These are phyloP conservation scores for Elephantulus edwardii DNA, from an alignment of 2,113 vertebrate species.

Conservation along the genomic window DNA sequence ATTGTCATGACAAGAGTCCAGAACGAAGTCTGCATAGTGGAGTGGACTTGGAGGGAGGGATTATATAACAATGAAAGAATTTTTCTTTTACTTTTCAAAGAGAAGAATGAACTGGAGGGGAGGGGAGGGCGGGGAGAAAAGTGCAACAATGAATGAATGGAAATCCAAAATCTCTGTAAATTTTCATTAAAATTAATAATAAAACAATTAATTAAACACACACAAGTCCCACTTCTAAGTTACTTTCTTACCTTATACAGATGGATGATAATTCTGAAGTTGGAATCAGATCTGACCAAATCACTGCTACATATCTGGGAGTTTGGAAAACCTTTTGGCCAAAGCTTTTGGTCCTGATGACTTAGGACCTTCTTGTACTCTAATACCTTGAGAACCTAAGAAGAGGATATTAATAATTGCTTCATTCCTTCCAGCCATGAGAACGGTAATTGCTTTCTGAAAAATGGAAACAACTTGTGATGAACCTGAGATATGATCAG, in stretches of 20 bases:
- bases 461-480: not conserved
- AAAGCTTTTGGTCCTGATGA: not conserved
- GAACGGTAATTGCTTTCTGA: not conserved
- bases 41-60: too few relatives aligned
- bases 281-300: not conserved
- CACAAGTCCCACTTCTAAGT: too few relatives aligned
- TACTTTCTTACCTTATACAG: not conserved
- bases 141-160: too few relatives aligned
- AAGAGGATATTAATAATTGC: constrained; percentile 1
- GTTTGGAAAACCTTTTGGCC: not conserved
- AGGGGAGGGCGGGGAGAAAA: too few relatives aligned
- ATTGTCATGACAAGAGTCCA: too few relatives aligned
- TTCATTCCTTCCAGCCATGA: not conserved
- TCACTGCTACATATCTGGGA: not conserved
- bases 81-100: too few relatives aligned
- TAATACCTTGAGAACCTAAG: not conserved
- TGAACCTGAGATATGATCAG: constrained; percentile 37
- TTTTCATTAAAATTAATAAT: too few relatives aligned
- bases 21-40: too few relatives aligned
- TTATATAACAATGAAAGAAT: too few relatives aligned
- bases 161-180: too few relatives aligned
- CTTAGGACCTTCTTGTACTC: not conserved
- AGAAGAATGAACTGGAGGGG: too few relatives aligned
- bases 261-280: not conserved
- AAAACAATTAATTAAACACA: too few relatives aligned